Evolutionary conservation across 2,797 vertebrate genomes (phyloP).

Genomic region (Cetoscarus ocellatus): DNA sequence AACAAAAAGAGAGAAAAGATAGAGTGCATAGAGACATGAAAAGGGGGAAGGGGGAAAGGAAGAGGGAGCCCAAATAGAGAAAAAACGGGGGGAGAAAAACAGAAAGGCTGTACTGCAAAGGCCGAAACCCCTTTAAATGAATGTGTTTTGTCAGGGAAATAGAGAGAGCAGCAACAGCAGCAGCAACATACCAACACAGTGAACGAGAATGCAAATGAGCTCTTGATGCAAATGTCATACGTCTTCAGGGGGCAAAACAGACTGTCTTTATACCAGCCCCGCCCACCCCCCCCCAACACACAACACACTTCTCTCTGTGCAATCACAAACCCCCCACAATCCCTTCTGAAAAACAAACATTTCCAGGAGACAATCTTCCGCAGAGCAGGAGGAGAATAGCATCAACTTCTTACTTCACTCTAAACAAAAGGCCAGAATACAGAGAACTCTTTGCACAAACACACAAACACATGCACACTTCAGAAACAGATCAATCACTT

Average conservation of each 20-base stretch:
- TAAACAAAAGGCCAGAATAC: slow-evolving; percentile 50
- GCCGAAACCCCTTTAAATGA: slow-evolving; percentile 58
- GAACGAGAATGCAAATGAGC: slow-evolving; percentile 82
- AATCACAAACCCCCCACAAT: slow-evolving; percentile 26
- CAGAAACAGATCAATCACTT: slow-evolving; percentile 66
- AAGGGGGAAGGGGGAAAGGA: slow-evolving; percentile 37
- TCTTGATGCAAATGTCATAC: slow-evolving; percentile 78
- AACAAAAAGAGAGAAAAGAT: slow-evolving; percentile 54
- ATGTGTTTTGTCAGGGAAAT: slow-evolving; percentile 66
- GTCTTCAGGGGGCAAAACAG: slow-evolving; percentile 72
- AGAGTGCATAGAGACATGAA: slow-evolving; percentile 48
- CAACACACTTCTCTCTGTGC: slow-evolving; percentile 59
- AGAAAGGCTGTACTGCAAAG: slow-evolving; percentile 38
- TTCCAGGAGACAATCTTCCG: slow-evolving; percentile 40
- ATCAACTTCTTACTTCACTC: slow-evolving; percentile 62
- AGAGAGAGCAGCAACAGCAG: slow-evolving; percentile 61
- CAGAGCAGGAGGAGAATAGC: slow-evolving; percentile 33
- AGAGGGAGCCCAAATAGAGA: slow-evolving; percentile 8
- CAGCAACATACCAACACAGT: slow-evolving; percentile 74
- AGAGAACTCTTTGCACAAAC: slow-evolving; percentile 32
- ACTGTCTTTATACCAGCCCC: slow-evolving; percentile 72
- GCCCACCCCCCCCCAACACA: slow-evolving; percentile 21
- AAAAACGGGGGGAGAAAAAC: slow-evolving; percentile 16
- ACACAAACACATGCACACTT: slow-evolving; percentile 14
- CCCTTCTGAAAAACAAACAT: slow-evolving; percentile 42